phyloP scores from a whole-genome alignment of 2,113 vertebrate species.

The Syrrhaptes paradoxus region DNA sequence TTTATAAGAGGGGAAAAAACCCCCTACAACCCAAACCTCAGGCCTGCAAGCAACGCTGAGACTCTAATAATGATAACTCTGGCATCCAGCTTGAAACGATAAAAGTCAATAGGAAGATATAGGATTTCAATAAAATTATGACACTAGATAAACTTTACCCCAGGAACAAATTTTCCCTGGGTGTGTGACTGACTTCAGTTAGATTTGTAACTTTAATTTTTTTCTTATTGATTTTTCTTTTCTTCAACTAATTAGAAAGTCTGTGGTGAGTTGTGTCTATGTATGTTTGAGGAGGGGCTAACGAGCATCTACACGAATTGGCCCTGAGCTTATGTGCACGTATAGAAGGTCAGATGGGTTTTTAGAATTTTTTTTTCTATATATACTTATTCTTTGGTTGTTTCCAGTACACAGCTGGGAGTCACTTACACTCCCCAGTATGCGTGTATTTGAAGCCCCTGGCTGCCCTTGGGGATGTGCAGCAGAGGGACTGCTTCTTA shows the following conservation, averaged over 20 bases:
- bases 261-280: not conserved
- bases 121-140: constrained; percentile 85
- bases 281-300: constrained; percentile 1
- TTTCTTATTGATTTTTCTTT: constrained; percentile 77
- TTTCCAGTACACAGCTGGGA: not conserved
- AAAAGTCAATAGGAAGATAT: constrained; percentile 82
- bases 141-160: constrained; percentile 78
- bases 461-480: not conserved
- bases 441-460: not conserved
- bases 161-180: constrained; percentile 75
- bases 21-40: not conserved
- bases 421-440: not conserved
- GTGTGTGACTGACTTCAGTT: constrained; percentile 71
- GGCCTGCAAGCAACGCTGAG: constrained; percentile 39
- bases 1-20: constrained; percentile 67
- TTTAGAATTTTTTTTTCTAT: not conserved
- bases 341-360: not conserved
- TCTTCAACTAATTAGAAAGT: constrained; percentile 69
- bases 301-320: not conserved
- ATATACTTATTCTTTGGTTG: not conserved
- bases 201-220: constrained; percentile 85
- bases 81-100: constrained; percentile 68
- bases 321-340: not conserved
- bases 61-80: constrained; percentile 67
- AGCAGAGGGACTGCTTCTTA: not conserved